These are phyloP conservation scores for Leptocoma aspasia DNA, from an alignment of 2,113 vertebrate genomes.

Conservation along the genomic window DNA sequence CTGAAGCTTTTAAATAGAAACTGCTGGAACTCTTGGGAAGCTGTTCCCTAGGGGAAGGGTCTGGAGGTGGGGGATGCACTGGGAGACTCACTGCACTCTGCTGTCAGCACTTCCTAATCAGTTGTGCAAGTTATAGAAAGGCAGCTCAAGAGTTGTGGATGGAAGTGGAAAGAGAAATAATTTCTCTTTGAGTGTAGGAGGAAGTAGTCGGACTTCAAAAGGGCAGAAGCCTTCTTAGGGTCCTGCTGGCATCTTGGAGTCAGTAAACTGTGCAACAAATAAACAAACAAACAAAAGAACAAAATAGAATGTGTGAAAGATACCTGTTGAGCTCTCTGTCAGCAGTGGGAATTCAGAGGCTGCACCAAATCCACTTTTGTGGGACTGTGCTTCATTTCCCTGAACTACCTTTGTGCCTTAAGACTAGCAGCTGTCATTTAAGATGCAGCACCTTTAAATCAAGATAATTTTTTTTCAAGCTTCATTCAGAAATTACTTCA, in stretches of 20 bases:
- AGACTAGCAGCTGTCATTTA: background rate
- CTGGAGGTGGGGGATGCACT: background rate
- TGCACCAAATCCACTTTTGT: background rate
- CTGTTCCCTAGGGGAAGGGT: background rate
- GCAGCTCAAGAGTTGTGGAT: background rate
- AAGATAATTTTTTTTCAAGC: background rate
- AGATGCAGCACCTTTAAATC: background rate
- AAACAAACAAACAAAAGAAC: background rate
- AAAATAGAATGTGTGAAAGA: background rate
- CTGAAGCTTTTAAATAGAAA: background rate
- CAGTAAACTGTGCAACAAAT: background rate
- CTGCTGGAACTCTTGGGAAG: background rate
- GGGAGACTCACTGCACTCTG: background rate
- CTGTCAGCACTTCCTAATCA: background rate
- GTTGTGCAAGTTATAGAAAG: background rate
- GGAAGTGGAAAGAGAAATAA: background rate
- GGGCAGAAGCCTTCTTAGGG: background rate
- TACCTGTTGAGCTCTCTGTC: background rate
- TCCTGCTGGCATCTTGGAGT: background rate
- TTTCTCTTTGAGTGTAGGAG: background rate
- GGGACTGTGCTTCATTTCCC: background rate
- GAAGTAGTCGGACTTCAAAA: background rate
- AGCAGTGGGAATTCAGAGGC: background rate
- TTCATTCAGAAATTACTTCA: background rate
- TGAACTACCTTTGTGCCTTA: background rate